These are phyloP conservation scores for Boloria euphrosyne DNA, from an alignment of 2,888 invertebrate species.

Conservation along the genomic window DNA sequence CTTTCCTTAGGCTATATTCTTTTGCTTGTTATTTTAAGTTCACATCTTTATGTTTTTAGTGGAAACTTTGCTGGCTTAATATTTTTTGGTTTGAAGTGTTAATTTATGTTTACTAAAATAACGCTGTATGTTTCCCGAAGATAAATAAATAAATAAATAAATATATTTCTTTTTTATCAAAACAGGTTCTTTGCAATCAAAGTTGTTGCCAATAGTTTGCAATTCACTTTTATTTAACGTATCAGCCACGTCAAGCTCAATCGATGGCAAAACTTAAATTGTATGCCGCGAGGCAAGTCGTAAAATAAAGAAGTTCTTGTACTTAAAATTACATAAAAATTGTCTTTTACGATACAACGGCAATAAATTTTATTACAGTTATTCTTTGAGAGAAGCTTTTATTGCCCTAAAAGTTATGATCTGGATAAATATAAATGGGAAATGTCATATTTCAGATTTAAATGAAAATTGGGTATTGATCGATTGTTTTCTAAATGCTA, in stretches of 20 bases:
- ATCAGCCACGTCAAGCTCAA: slow-evolving; percentile 15
- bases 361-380: slow-evolving; percentile 53
- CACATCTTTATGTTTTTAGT: too few relatives aligned
- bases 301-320: slow-evolving; percentile 51
- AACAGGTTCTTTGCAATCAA: not conserved
- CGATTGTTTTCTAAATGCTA: too few relatives aligned
- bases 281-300: slow-evolving; percentile 43
- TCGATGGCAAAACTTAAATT: slow-evolving; percentile 43
- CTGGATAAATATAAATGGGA: slow-evolving; percentile 46
- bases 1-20: too few relatives aligned
- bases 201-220: not conserved
- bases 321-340: slow-evolving; percentile 62
- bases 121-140: too few relatives aligned
- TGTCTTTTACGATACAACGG: slow-evolving; percentile 56
- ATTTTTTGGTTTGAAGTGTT: too few relatives aligned
- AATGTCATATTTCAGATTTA: slow-evolving; percentile 27
- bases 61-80: too few relatives aligned
- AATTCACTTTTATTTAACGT: not conserved
- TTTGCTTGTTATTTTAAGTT: too few relatives aligned
- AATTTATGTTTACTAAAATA: too few relatives aligned
- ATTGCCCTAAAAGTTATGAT: slow-evolving; percentile 52
- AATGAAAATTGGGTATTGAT: slow-evolving; percentile 10
- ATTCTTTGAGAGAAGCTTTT: slow-evolving; percentile 49
- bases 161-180: too few relatives aligned
- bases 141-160: too few relatives aligned